Conservation (phyloP, 1,140 invertebrate genomes). For the Atta colombica region DNA sequence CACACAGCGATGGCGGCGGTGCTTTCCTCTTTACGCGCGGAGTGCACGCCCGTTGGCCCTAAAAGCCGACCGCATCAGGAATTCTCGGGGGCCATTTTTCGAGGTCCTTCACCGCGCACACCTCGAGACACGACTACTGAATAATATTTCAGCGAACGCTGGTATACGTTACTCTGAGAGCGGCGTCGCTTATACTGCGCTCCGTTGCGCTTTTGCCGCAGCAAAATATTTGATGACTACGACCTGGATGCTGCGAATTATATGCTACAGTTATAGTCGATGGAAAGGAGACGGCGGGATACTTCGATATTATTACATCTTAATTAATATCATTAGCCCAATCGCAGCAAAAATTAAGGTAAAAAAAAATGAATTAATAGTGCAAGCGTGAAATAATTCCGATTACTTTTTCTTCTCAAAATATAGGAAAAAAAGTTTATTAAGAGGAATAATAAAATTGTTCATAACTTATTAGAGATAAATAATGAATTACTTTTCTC, state of each 20-base stretch:
- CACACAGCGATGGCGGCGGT: background rate
- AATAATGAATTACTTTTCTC: background rate
- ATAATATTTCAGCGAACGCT: conserved; percentile 66
- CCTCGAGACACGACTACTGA: conserved; percentile 59
- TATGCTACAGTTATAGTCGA: background rate
- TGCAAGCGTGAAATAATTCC: background rate
- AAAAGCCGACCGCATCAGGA: conserved; percentile 63
- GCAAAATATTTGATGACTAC: conserved; percentile 62
- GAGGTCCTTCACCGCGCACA: conserved; percentile 37
- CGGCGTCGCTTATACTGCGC: conserved; percentile 68
- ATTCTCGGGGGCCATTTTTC: conserved; percentile 61
- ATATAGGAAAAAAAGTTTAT: background rate
- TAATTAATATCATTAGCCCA: conserved; percentile 16
- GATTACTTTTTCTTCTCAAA: background rate
- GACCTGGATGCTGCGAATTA: conserved; percentile 42
- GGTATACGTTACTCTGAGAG: conserved; percentile 76
- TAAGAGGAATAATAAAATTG: background rate
- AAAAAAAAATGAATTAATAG: background rate
- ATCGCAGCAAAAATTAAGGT: background rate
- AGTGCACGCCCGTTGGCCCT: conserved; percentile 39
- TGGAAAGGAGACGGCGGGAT: background rate
- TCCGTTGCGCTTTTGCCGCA: conserved; percentile 45
- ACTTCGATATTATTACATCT: conserved; percentile 35
- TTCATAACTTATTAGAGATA: background rate
- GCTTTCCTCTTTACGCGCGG: conserved; percentile 36